Conservation (phyloP, 2,797 vertebrate genomes). For the Clarias fuscus region DNA sequence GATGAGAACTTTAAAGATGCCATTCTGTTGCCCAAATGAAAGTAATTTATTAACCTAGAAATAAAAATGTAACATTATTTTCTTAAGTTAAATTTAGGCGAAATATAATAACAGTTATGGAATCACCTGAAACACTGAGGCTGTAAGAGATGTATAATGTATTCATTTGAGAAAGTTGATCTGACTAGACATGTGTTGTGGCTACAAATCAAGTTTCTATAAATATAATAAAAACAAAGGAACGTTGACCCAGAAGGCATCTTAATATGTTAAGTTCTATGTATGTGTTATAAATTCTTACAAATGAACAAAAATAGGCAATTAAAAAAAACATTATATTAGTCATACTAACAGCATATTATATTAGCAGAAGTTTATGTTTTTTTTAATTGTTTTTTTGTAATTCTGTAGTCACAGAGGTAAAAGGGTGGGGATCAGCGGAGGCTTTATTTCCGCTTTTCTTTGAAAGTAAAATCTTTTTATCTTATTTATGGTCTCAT, state of each 20-base stretch:
- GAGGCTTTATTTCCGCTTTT: constrained; percentile 26
- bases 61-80: not conserved
- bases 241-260: not conserved
- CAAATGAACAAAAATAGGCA: not conserved
- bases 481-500: constrained; percentile 28
- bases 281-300: not conserved
- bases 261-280: not conserved
- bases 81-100: not conserved
- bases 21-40: not conserved
- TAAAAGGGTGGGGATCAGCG: constrained; percentile 24
- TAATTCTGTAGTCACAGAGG: not conserved
- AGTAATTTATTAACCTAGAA: not conserved
- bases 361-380: not conserved
- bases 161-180: not conserved
- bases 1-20: not conserved
- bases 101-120: not conserved
- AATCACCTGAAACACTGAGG: not conserved
- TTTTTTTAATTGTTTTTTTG: not conserved
- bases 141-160: too few species aligned
- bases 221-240: not conserved
- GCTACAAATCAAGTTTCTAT: not conserved
- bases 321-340: not conserved
- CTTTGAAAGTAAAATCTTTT: constrained; percentile 35
- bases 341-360: not conserved
- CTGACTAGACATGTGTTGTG: not conserved